Evolutionary conservation across 2,888 invertebrate genomes (phyloP).

Genomic region (Busseola fusca): DNA sequence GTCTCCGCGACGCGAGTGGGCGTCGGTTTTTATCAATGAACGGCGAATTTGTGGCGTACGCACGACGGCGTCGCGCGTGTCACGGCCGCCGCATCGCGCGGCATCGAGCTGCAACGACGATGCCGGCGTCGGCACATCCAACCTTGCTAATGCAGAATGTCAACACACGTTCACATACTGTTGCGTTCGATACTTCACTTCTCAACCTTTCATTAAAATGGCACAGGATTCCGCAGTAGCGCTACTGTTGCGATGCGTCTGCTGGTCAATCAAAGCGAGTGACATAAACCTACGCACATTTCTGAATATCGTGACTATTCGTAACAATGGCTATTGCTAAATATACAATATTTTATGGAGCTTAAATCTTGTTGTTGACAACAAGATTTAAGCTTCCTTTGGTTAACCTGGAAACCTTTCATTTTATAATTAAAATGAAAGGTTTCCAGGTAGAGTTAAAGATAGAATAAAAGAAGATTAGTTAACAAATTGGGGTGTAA

Average conservation of each 20-base stretch:
- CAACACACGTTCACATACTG: slow-evolving; percentile 72
- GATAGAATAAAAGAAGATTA: background rate
- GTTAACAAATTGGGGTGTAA: no score
- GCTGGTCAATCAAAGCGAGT: slow-evolving; percentile 27
- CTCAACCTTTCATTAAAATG: slow-evolving; percentile 46
- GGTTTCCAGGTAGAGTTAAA: background rate
- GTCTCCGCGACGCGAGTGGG: slow-evolving; percentile 79
- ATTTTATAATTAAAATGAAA: background rate
- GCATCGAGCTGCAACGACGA: slow-evolving; percentile 64
- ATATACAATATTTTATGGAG: background rate
- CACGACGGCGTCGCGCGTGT: slow-evolving; percentile 74
- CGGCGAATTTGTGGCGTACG: slow-evolving; percentile 86
- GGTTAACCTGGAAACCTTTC: no score
- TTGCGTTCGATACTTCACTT: slow-evolving; percentile 50
- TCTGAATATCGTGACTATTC: slow-evolving; percentile 6
- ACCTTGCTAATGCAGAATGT: slow-evolving; percentile 82
- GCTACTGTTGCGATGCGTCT: slow-evolving; percentile 25
- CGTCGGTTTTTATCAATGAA: slow-evolving; percentile 88
- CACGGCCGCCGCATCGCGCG: slow-evolving; percentile 75
- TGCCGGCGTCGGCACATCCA: slow-evolving; percentile 70
- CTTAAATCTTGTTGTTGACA: no score
- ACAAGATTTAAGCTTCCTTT: background rate
- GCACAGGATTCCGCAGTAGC: slow-evolving; percentile 32
- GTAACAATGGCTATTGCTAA: slow-evolving; percentile 7
- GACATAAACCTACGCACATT: slow-evolving; percentile 17